Percentiles rank a stretch among this genome's conserved stretches.
Evolutionary conservation across 2,113 vertebrate genomes (phyloP).

Genomic region (Hirundichthys speculiger): DNA sequence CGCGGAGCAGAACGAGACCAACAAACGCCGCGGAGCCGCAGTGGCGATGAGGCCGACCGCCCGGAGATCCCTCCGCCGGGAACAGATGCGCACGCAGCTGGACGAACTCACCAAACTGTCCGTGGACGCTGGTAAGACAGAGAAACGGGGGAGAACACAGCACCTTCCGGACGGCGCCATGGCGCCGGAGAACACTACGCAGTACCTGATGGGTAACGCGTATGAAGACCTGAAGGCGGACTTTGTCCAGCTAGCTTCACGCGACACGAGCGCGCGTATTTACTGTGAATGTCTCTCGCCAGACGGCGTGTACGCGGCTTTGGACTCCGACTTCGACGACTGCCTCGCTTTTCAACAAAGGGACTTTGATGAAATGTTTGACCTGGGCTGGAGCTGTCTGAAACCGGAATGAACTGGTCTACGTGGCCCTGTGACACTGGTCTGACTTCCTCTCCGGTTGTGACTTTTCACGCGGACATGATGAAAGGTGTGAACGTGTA

Average conservation of each 20-base stretch:
- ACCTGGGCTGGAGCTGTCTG: too few relatives aligned
- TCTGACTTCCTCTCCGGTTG: not conserved
- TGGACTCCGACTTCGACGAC: slow-evolving; percentile 52
- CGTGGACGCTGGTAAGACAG: rapidly evolving
- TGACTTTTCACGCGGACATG: slow-evolving; percentile 19
- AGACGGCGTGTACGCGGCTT: not conserved
- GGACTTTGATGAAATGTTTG: slow-evolving; percentile 74
- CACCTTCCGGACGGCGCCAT: slow-evolving; percentile 39
- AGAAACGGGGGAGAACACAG: rapidly evolving
- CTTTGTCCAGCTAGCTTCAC: rapidly evolving
- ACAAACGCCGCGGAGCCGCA: not conserved
- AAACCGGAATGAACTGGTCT: slow-evolving; percentile 37
- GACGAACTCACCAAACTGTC: not conserved
- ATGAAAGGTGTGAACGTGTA: slow-evolving; percentile 64
- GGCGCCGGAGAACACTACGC: slow-evolving; percentile 79
- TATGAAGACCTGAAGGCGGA: slow-evolving; percentile 61
- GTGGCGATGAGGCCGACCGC: not conserved
- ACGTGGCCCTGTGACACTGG: slow-evolving; percentile 14
- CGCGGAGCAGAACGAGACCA: not conserved
- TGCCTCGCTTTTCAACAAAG: slow-evolving; percentile 70
- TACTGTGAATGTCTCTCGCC: slow-evolving; percentile 20
- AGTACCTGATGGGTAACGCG: slow-evolving; percentile 77
- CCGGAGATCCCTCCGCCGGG: slow-evolving; percentile 13
- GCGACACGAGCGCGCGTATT: rapidly evolving
- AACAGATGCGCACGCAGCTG: slow-evolving; percentile 1